phyloP scores from a whole-genome alignment of 2,888 invertebrate genomes.

The Sarcophaga subvicina region DNA sequence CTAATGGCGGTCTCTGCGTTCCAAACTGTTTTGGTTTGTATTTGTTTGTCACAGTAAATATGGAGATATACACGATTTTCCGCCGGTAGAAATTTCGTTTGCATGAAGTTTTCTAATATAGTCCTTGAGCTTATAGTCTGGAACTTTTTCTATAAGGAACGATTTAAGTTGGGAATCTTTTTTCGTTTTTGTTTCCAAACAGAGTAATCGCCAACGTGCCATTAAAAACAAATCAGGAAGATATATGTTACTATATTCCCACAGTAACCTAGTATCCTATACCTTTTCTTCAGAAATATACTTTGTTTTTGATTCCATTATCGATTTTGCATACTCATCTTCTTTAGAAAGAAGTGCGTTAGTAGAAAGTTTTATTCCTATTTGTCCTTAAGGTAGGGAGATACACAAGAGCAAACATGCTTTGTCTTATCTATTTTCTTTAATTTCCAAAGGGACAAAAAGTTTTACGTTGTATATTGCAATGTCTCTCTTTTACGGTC shows the following conservation, averaged over 20 bases:
- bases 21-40: too few species aligned
- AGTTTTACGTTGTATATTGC: slow-evolving; percentile 2
- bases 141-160: too few species aligned
- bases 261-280: slow-evolving; percentile 40
- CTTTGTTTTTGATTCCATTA: slow-evolving; percentile 54
- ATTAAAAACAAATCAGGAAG: slow-evolving; percentile 62
- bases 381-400: slow-evolving; percentile 50
- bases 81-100: too few species aligned
- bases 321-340: slow-evolving; percentile 50
- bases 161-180: too few species aligned
- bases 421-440: too few species aligned
- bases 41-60: too few species aligned
- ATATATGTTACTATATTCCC: slow-evolving; percentile 49
- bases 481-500: slow-evolving; percentile 5
- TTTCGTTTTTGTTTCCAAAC: too few species aligned
- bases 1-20: too few species aligned
- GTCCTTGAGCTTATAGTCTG: too few species aligned
- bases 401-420: slow-evolving; percentile 37
- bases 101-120: too few species aligned
- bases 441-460: slow-evolving; percentile 35
- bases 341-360: slow-evolving; percentile 55
- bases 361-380: slow-evolving; percentile 46
- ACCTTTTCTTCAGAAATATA: slow-evolving; percentile 42
- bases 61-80: too few species aligned
- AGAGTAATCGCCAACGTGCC: slow-evolving; percentile 44